Percentiles rank a stretch among this genome's conserved stretches.
phyloP scores from a whole-genome alignment of 1,140 invertebrate species.

The Brachionus asplanchnoidis region DNA sequence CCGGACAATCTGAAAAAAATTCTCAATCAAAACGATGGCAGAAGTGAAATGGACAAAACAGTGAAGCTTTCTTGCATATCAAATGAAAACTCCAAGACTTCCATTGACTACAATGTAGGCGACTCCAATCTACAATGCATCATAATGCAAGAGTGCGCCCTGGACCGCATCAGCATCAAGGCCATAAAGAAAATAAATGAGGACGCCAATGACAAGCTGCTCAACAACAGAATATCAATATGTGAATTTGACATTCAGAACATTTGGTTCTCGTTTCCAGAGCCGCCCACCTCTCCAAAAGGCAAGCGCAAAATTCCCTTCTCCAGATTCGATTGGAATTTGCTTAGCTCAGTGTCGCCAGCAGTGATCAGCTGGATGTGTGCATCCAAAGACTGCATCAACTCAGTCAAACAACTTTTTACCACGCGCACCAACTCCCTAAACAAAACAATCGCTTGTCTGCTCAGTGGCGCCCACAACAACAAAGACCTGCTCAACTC shows the following conservation, averaged over 20 bases:
- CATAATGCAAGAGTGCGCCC: slow-evolving; percentile 35
- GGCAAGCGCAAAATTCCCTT: slow-evolving; percentile 38
- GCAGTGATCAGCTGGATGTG: slow-evolving; percentile 35
- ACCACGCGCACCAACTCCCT: background rate
- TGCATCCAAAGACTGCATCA: background rate
- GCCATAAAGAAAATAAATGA: slow-evolving; percentile 34
- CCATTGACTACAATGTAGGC: background rate
- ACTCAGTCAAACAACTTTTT: background rate
- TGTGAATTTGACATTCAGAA: slow-evolving; percentile 39
- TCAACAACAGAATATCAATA: slow-evolving; percentile 1
- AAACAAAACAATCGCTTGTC: background rate
- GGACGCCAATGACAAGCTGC: background rate
- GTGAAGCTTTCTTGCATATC: slow-evolving; percentile 29
- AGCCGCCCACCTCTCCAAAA: slow-evolving; percentile 12
- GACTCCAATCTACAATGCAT: background rate
- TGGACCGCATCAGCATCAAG: slow-evolving; percentile 34
- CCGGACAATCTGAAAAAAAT: slow-evolving; percentile 23
- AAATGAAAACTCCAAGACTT: slow-evolving; percentile 25
- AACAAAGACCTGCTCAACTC: background rate
- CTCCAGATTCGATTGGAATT: slow-evolving; percentile 38
- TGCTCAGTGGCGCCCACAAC: background rate
- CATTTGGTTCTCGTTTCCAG: slow-evolving; percentile 38
- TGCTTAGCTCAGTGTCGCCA: slow-evolving; percentile 23
- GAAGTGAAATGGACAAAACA: background rate
- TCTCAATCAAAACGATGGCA: background rate